Evolutionary conservation across 2,113 vertebrate species (phyloP), one percentile per base, ranked within the genome.

Genomic region (Naja naja): DNA sequence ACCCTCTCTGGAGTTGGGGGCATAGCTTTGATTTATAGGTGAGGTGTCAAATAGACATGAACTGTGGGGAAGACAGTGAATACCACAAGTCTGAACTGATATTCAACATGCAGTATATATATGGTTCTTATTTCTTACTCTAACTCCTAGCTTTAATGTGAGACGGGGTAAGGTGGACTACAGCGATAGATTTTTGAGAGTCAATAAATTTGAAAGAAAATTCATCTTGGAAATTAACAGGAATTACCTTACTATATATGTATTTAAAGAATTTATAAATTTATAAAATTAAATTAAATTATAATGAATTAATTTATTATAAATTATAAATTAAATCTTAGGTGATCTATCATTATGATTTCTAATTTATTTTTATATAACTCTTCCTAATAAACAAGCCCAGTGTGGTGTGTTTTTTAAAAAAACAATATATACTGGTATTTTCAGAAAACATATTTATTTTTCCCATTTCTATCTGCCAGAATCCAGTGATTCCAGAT

Each of bases 11-110:
- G 20, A 90, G 94, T 60, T 20, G 89, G 30, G 0, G 0, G 85
- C 64, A 39, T 0, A 4, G 43, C 90, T 0, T 8, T 91, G 89
- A 53, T 89, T 74, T 93, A 92, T 93, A 91, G 90, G 87, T 89
- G 90, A 56, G 23, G 87, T 64, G 23, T 20, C 93, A 94, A 90
- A 11, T 39, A 94, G 58, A 34, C 18, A 18, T 1, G 11, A 16
- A 86, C 27, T 69, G 74, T 89, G 74, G 25, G 0, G 0, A 90
- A 12, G 49, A 11, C 87, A 2, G 0, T 7, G 27, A 58, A 81
- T 69, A 81, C 90, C n/a, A 6, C 64, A 89, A n/a, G 4, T 87
- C 85, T 87, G 85, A 81, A 49, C 2, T 27, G 45, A 25, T 34
- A 30, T 54, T 22, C 52, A 54, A 39, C 34, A 9, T 47, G 18